Conservation (phyloP, 2,797 vertebrate genomes). For the Urosaurus nigricauda region DNA sequence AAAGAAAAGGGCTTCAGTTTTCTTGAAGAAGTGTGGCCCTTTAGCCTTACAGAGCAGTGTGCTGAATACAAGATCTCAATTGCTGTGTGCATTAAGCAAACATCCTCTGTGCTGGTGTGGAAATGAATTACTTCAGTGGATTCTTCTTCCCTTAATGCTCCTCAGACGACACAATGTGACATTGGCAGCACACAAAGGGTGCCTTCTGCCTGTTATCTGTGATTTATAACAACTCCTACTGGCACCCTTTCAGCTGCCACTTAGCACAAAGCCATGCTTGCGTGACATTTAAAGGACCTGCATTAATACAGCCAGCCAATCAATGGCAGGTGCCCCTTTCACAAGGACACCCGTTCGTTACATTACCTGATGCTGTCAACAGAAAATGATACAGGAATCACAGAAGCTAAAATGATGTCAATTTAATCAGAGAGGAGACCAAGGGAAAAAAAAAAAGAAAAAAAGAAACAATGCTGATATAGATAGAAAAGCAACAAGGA, state of each 20-base stretch:
- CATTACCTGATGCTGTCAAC: conserved; percentile 81
- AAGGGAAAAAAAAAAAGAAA: too few relatives aligned
- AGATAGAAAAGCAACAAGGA: conserved; percentile 75
- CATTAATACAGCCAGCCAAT: conserved; percentile 83
- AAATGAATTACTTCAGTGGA: conserved; percentile 71
- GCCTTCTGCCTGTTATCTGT: conserved; percentile 78
- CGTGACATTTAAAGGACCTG: conserved; percentile 78
- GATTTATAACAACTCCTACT: conserved; percentile 80
- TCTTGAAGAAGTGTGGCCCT: conserved; percentile 58
- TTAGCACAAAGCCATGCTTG: conserved; percentile 79
- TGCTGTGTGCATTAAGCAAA: conserved; percentile 73
- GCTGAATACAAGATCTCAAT: conserved; percentile 60
- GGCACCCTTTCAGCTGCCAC: conserved; percentile 79
- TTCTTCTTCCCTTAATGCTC: conserved; percentile 53
- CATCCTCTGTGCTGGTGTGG: conserved; percentile 40
- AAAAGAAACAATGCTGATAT: conserved; percentile 78
- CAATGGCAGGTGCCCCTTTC: conserved; percentile 80
- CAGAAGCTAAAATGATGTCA: conserved; percentile 82
- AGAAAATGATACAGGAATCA: conserved; percentile 82
- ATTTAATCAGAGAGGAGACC: conserved; percentile 82
- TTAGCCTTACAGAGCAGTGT: conserved; percentile 50
- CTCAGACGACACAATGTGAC: conserved; percentile 79
- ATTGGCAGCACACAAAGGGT: conserved; percentile 78
- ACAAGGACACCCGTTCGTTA: conserved; percentile 80
- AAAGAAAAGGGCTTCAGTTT: conserved; percentile 61